Base-by-base conservation (phyloP, 2,113 vertebrate genomes). In the Malurus elegans region DNA sequence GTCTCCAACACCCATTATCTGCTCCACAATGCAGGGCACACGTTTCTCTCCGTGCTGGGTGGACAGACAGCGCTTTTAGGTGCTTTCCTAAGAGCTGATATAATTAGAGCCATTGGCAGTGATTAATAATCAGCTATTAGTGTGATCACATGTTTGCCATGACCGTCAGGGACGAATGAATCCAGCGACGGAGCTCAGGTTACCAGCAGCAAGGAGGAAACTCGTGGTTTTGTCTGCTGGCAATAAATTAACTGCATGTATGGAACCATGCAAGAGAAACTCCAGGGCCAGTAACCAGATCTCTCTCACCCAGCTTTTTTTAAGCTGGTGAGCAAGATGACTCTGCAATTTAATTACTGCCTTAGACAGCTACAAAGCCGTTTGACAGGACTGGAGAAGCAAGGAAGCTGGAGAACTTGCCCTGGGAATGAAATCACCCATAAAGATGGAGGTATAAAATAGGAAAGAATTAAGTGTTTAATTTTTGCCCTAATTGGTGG, bases 81-180 rank as follows among this genome's bases (percentile, higher is more conserved):
- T 53, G 71, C 11, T 50, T 64, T 53, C 81, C 83, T 80, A 36
- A 91, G 38, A 76, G 91, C 61, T 82, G 90, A 36, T 51, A 32
- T 16, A 44, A 93, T 74, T 70, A 38, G 86, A 91, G 81, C 42
- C 71, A 54, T 0, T 15, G 83, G 79, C 66, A 93, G 80, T 58
- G 94, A 93, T 93, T 85, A 88, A 86, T 88, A 76, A 90, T 12
- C 54, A 75, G 84, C 91, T 85, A 72, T 89, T 76, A 87, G 53
- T 14, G 76, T 17, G 69, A 54, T 66, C 24, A 1, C 31, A 36
- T 6, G 3, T 4, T 54, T 58, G 36, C 92, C 42, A 5, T 6
- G 84, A 60, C 48, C 20, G 0, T 6, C 54, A 67, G 88, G 56
- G 87, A 62, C 1, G 0, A 50, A 21, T 3, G 14, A 72, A 78